These are phyloP conservation scores for Podiceps cristatus DNA, from an alignment of 2,113 vertebrate genomes.

Conservation along the genomic window DNA sequence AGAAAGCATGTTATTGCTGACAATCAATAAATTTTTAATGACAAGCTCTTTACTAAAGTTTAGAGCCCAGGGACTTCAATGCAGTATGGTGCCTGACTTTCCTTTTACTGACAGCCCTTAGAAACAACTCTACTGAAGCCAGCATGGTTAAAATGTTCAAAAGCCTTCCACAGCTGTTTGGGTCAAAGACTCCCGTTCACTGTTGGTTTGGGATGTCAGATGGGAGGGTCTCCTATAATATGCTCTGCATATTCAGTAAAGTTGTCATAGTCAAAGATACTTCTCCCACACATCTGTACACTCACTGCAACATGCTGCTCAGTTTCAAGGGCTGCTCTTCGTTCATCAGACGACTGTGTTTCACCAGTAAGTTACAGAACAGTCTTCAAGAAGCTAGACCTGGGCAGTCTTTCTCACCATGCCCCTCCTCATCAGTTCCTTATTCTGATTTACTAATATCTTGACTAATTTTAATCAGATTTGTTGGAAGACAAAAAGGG, in stretches of 20 bases:
- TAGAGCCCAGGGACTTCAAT: not conserved
- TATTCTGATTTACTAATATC: not conserved
- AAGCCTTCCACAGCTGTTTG: not conserved
- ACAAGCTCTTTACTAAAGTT: not conserved
- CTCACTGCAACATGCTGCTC: not conserved
- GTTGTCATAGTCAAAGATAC: not conserved
- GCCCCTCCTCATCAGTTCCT: not conserved
- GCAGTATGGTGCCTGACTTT: not conserved
- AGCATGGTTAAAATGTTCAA: not conserved
- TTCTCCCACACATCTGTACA: not conserved
- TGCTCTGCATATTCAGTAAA: not conserved
- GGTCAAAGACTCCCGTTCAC: not conserved
- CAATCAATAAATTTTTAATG: not conserved
- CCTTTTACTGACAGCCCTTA: not conserved
- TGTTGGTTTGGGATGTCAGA: not conserved
- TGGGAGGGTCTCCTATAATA: not conserved
- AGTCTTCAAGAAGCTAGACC: not conserved
- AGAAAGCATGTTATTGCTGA: not conserved
- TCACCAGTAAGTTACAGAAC: not conserved
- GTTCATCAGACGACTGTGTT: not conserved
- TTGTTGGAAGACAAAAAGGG: not conserved
- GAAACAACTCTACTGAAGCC: not conserved
- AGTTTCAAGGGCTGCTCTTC: not conserved
- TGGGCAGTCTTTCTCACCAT: not conserved
- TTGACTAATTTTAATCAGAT: not conserved